Percentiles rank a stretch among this genome's conserved stretches.
phyloP scores from a whole-genome alignment of 2,888 invertebrate genomes.

The Drosophila nr. medialis region DNA sequence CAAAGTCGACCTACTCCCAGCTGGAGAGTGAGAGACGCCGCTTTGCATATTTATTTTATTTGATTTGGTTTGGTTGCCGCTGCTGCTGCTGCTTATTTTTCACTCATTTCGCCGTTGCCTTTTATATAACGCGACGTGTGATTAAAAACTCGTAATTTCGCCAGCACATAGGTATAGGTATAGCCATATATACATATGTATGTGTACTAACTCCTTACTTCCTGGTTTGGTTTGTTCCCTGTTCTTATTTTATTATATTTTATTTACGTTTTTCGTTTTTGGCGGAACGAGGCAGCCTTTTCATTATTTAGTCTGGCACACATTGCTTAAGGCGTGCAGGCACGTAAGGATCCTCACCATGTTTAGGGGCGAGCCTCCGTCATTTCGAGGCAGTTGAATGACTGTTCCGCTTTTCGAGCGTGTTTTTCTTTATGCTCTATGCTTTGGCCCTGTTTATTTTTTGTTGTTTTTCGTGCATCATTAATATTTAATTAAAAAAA shows the following conservation, averaged over 20 bases:
- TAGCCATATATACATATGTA: neutral
- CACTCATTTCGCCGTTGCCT: slow-evolving; percentile 9
- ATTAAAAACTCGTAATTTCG: slow-evolving; percentile 70
- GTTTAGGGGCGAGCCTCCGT: slow-evolving; percentile 28
- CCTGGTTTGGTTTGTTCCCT: slow-evolving; percentile 11
- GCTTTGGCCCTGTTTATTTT: slow-evolving; percentile 26
- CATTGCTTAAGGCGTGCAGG: slow-evolving; percentile 48
- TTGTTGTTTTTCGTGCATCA: slow-evolving; percentile 67
- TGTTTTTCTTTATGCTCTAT: slow-evolving; percentile 43
- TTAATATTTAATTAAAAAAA: slow-evolving; percentile 83
- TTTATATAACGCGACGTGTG: slow-evolving; percentile 71
- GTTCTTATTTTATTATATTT: slow-evolving; percentile 28
- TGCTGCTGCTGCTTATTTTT: slow-evolving; percentile 12
- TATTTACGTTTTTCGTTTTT: slow-evolving; percentile 11
- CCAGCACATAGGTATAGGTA: neutral
- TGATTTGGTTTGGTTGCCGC: slow-evolving; percentile 60
- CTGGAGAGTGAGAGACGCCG: slow-evolving; percentile 57
- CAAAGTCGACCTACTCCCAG: slow-evolving; percentile 66
- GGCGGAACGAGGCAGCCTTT: slow-evolving; percentile 24
- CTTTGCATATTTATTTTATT: slow-evolving; percentile 78
- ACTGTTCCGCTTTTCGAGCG: slow-evolving; percentile 60
- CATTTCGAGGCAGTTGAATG: slow-evolving; percentile 45
- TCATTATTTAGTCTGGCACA: slow-evolving; percentile 58
- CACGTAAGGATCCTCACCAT: slow-evolving; percentile 27
- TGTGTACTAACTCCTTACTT: neutral